A percentile compares a stretch with the other conserved stretches of the same genome.
phyloP scores from a whole-genome alignment of 2,113 vertebrate species.

The Poeciliopsis turrubarensis region DNA sequence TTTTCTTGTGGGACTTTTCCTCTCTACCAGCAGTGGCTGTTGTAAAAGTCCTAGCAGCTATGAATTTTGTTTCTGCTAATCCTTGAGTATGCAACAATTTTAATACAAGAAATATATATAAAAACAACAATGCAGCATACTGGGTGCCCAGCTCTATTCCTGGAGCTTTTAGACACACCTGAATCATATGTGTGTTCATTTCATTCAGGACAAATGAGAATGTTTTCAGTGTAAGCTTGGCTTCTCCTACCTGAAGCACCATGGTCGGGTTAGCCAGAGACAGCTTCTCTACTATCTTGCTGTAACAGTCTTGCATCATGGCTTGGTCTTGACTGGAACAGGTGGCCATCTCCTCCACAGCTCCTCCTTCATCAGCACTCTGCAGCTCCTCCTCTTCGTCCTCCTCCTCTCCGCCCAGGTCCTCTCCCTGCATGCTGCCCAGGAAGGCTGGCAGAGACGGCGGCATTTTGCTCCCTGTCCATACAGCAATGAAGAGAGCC shows the following conservation, averaged over 20 bases:
- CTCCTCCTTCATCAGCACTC: conserved; percentile 73
- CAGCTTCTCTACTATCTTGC: conserved; percentile 97
- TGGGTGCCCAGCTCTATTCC: too few relatives aligned
- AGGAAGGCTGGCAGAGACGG: conserved; percentile 93
- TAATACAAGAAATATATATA: background rate
- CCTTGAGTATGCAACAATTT: background rate
- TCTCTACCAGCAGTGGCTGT: too few relatives aligned
- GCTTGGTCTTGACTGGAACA: conserved; percentile 95
- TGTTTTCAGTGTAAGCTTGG: too few relatives aligned
- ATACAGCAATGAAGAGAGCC: conserved; percentile 14
- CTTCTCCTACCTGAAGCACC: conserved; percentile 90
- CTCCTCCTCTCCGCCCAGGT: conserved; percentile 84
- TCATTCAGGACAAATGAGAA: too few relatives aligned
- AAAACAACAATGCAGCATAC: background rate
- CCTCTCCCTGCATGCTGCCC: conserved; percentile 92
- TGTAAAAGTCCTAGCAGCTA: too few relatives aligned
- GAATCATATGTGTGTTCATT: too few relatives aligned
- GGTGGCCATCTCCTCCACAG: conserved; percentile 83
- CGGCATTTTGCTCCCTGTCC: conserved; percentile 88
- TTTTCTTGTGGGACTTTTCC: too few relatives aligned
- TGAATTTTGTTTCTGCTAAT: background rate
- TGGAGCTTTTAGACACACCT: too few relatives aligned
- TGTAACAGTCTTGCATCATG: conserved; percentile 99
- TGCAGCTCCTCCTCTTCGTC: conserved; percentile 80
- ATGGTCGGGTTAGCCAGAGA: conserved; percentile 95